Conservation (phyloP, 2,888 invertebrate species). For the Polydrusus tereticollis region DNA sequence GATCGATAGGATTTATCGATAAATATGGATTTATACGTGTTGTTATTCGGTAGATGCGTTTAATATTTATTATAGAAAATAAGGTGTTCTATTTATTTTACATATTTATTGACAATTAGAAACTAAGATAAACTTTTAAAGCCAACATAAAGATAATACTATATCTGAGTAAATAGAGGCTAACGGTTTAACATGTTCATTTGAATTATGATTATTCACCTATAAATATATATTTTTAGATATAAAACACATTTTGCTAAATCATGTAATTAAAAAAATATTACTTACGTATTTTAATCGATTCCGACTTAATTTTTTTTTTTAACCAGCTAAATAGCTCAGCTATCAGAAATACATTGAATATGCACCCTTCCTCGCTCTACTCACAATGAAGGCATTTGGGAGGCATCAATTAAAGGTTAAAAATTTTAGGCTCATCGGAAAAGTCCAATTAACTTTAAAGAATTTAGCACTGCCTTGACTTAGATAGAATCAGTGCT, state of each 20-base stretch:
- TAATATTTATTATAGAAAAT: conserved; percentile 8
- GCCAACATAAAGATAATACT: conserved; percentile 14
- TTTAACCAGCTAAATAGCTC: too few relatives aligned
- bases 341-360: too few relatives aligned
- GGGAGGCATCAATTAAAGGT: too few relatives aligned
- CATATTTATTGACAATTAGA: conserved; percentile 37
- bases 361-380: too few relatives aligned
- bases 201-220: conserved; percentile 22
- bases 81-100: conserved; percentile 35
- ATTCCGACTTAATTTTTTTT: too few relatives aligned
- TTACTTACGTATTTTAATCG: too few relatives aligned
- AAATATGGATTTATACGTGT: neutral
- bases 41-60: neutral
- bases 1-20: too few relatives aligned
- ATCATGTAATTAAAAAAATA: conserved; percentile 13
- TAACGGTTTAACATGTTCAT: conserved; percentile 12
- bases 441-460: too few relatives aligned
- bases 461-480: too few relatives aligned
- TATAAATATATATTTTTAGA: conserved; percentile 35
- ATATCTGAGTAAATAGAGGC: conserved; percentile 17
- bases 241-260: conserved; percentile 18
- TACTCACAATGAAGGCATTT: too few relatives aligned
- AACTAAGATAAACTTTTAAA: conserved; percentile 28
- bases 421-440: too few relatives aligned
- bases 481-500: too few relatives aligned